Evolutionary conservation across 2,888 invertebrate species (phyloP), one percentile per base, ranked within the genome.

Genomic region (Chaetogeoica ovagalla): DNA sequence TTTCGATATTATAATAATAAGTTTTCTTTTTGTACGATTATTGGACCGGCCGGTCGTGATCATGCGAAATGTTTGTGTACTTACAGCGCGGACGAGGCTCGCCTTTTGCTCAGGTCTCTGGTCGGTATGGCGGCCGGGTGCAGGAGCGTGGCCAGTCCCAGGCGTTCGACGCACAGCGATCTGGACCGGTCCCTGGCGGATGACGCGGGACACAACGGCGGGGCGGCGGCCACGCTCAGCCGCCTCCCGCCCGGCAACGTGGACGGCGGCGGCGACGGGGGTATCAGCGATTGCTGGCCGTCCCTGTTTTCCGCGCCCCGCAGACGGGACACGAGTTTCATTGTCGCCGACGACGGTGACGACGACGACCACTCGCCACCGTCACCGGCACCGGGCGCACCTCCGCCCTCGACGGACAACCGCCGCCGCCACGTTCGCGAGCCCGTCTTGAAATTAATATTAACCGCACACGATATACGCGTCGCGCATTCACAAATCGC

Each of bases 141-240:
- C 73, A 85, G 84, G 55, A 85, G 83, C 8, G 84, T 83, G 37
- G 84, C 84, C 83, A 84, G 83, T 57, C 82, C 82, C 52, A 83
- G 77, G 79, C 84, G 84, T 79, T 84, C 85, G 69, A 87, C 86
- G 82, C 86, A 87, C 65, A 87, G 84, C 9, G 86, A 86, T 82
- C 86, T 84, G 57, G 86, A 86, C 63, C 87, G 83, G 84, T 87
- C 87, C 23, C 84, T 81, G 23, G 82, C 83, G 11, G 83, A 57
- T 11, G 73, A 70, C 7, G 55, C 37, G 48, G 30, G 17, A n/a
- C 55, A 39, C 63, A 68, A 66, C 11, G 66, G 68, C 23, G 66
- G 76, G 6, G 62, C 57, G 15, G 77, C 76, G 21, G 77, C 75
- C 7, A 81, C 75, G 76, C 81, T 75, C 59, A 81, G 76, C n/a